A percentile compares a stretch with the other conserved stretches of the same genome.
Evolutionary conservation across 2,797 vertebrate genomes (phyloP).

Genomic region (Gadopsis marmoratus): DNA sequence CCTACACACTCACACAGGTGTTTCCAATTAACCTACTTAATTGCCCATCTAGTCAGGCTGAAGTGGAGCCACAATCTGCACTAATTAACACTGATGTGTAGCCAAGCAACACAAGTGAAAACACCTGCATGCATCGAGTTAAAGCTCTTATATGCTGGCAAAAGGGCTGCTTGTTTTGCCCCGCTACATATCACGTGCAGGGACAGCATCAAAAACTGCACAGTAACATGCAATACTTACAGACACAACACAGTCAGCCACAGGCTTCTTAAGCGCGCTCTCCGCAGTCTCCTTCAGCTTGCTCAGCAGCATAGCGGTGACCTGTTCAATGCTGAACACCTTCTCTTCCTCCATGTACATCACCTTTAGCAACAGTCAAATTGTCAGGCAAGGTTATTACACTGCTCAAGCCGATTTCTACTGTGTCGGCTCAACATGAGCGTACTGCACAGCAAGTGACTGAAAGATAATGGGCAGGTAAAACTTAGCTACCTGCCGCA

Average conservation of each 20-base stretch:
- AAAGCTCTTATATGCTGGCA: neutral
- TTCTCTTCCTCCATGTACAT: conserved; percentile 98
- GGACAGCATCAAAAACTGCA: conserved; percentile 19
- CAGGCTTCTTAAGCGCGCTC: conserved; percentile 94
- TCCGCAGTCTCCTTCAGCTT: conserved; percentile 98
- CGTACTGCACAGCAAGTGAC: neutral
- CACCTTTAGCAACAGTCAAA: conserved; percentile 81
- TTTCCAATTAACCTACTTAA: neutral
- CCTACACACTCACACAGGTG: neutral
- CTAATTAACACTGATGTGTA: neutral
- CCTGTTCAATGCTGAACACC: conserved; percentile 95
- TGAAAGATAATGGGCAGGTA: neutral
- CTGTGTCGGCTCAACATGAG: neutral
- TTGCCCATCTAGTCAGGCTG: neutral
- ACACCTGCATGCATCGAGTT: conserved; percentile 8
- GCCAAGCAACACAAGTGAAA: conserved; percentile 13
- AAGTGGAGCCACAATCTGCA: neutral
- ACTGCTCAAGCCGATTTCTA: neutral
- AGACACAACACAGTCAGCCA: conserved; percentile 97
- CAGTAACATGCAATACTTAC: conserved; percentile 84
- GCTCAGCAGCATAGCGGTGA: conserved; percentile 95
- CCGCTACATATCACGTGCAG: neutral
- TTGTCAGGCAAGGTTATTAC: neutral
- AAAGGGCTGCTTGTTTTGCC: neutral
- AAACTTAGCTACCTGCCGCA: neutral